Conservation (phyloP, 2,113 vertebrate species). For the Spermophilus dauricus region DNA sequence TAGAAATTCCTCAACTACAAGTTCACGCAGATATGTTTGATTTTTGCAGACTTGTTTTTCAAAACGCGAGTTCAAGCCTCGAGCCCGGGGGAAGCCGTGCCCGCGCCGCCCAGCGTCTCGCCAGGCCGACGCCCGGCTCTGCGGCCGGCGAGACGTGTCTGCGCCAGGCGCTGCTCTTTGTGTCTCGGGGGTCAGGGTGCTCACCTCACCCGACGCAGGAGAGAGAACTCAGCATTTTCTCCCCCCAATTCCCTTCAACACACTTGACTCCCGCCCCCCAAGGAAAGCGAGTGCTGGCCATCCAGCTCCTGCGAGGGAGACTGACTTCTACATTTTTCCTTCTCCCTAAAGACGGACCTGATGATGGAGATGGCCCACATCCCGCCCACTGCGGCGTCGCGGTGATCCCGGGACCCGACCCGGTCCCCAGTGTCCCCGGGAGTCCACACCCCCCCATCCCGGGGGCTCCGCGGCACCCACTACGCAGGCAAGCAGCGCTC, state of each 20-base stretch:
- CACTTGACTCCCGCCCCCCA: not conserved
- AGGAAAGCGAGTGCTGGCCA: fast-evolving
- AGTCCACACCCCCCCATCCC: not conserved
- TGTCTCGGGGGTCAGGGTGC: not conserved
- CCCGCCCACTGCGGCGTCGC: not conserved
- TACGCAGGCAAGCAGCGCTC: not conserved
- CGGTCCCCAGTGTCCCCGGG: not conserved
- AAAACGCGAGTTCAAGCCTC: not conserved
- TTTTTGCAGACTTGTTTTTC: no score
- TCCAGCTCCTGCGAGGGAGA: not conserved
- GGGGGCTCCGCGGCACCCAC: not conserved
- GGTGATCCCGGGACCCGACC: no score
- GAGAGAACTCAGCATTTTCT: not conserved
- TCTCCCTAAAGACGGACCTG: not conserved
- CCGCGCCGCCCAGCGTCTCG: no score
- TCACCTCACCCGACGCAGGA: not conserved
- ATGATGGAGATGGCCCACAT: fast-evolving
- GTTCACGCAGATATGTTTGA: fast-evolving
- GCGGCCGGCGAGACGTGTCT: fast-evolving
- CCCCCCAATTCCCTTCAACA: not conserved
- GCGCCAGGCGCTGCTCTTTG: fast-evolving
- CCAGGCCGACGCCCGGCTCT: not conserved
- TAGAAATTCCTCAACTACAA: not conserved
- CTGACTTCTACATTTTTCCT: not conserved
- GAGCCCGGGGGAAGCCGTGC: not conserved